A percentile compares a stretch with the other conserved stretches of the same genome.
Conservation (phyloP, 2,113 vertebrate genomes). For the Forbesichthys papilliferus region DNA sequence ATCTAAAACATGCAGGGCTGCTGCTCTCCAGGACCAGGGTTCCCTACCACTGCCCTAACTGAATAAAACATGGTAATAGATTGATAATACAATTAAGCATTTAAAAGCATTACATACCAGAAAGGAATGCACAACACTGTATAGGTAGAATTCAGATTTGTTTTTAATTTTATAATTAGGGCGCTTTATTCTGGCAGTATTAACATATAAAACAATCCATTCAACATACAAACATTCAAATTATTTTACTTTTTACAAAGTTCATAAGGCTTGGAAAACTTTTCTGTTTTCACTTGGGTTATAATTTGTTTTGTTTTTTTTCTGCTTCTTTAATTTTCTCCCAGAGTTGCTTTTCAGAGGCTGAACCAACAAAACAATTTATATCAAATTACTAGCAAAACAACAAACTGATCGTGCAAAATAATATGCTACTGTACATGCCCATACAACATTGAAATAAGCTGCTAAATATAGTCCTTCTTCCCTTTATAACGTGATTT, state of each 20-base stretch:
- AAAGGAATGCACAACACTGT: constrained; percentile 19
- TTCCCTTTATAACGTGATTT: constrained; percentile 30
- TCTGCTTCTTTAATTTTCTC: constrained; percentile 73
- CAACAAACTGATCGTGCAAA: constrained; percentile 82
- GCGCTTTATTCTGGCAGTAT: constrained; percentile 91
- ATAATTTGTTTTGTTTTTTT: constrained; percentile 45
- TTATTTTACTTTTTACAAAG: constrained; percentile 91
- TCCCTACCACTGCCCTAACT: too few species aligned
- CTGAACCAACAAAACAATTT: constrained; percentile 78
- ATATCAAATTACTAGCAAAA: constrained; percentile 44
- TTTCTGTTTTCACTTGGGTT: constrained; percentile 13
- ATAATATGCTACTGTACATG: constrained; percentile 72
- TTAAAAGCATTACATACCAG: not conserved
- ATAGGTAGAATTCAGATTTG: constrained; percentile 32
- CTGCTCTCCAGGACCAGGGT: too few species aligned
- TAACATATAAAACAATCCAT: constrained; percentile 97
- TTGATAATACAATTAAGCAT: not conserved
- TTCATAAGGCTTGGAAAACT: constrained; percentile 86
- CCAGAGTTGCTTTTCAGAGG: constrained; percentile 86
- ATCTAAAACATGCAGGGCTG: too few species aligned
- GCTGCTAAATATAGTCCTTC: constrained; percentile 40
- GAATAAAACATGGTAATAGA: not conserved
- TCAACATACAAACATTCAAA: constrained; percentile 95
- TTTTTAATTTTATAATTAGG: constrained; percentile 71
- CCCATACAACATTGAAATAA: constrained; percentile 63